Base-by-base conservation (phyloP, 1,140 invertebrate species). In the Drosophila lacertosa region DNA sequence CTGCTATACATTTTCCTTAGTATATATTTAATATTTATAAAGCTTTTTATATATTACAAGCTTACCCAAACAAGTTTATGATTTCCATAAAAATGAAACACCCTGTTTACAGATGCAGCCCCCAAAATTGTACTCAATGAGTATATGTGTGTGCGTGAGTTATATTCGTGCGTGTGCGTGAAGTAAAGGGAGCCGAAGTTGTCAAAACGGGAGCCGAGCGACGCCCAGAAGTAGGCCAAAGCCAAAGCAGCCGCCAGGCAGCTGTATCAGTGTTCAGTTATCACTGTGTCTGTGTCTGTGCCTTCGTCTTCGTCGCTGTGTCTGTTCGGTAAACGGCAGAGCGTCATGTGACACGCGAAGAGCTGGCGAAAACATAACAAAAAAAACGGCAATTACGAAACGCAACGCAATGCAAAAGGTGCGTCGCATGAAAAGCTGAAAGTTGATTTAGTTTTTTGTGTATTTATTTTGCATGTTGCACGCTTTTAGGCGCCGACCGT, bases 341-440 rank as follows among this genome's bases (percentile, higher is more conserved):
- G 13, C 58, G 45, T 71, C 68, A 71, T 66, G 62, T 71, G 64
- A 67, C 51, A 62, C 62, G 72, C 63, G 65, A 64, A 48, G 29
- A 48, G 29, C 45, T 48, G 48, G 63, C 53, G 20, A 74, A 77
- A 73, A 32, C 53, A 72, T 50, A 72, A 73, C 50, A 76, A 73
- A 70, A 69, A 58, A 51, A 64, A 48, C 44, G 40, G 53, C 33
- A 47, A 57, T 51, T 35, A 66, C 37, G 39, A 39, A 68, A 66
- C 37, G 45, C 58, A 58, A 58, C 60, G 54, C 32, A 74, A 68
- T 76, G 74, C 70, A 62, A 24, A 78, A 78, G 79, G 79, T 84
- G 53, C 71, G 54, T 13, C 20, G 18, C 4, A 45, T 39, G 18
- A 33, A 55, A 55, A 32, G 32, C 42, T 54, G 2, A 29, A 54